phyloP scores from a whole-genome alignment of 1,140 invertebrate species.

The Leptonema lineaticorne region DNA sequence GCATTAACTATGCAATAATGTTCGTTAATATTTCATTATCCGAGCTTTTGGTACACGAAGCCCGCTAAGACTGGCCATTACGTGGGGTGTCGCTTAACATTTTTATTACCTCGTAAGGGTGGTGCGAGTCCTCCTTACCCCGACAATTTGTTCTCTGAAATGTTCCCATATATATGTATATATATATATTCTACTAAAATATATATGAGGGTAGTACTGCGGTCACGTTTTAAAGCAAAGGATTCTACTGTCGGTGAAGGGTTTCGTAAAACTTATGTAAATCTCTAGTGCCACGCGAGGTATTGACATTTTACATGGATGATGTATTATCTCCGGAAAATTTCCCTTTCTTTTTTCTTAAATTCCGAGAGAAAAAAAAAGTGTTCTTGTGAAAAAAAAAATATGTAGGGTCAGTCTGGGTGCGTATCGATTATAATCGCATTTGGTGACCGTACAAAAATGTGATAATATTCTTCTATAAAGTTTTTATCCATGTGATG shows the following conservation, averaged over 20 bases:
- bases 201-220: not conserved
- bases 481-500: too few relatives aligned
- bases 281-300: not conserved
- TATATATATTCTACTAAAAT: too few relatives aligned
- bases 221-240: not conserved
- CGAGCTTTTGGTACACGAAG: not conserved
- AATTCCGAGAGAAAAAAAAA: too few relatives aligned
- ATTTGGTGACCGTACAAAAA: too few relatives aligned
- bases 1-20: constrained; percentile 26
- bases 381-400: too few relatives aligned
- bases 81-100: constrained; percentile 28
- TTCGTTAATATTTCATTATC: constrained; percentile 34
- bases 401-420: too few relatives aligned
- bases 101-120: constrained; percentile 29
- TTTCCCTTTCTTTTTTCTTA: too few relatives aligned
- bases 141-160: constrained; percentile 6
- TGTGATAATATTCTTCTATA: too few relatives aligned
- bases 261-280: not conserved
- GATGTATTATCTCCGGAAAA: not conserved
- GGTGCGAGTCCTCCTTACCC: not conserved
- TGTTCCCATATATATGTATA: too few relatives aligned
- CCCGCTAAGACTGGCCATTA: constrained; percentile 23
- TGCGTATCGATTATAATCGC: too few relatives aligned
- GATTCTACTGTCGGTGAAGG: not conserved
- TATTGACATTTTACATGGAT: not conserved